Conservation (phyloP, 2,888 invertebrate genomes). For the Gibbula magus region DNA sequence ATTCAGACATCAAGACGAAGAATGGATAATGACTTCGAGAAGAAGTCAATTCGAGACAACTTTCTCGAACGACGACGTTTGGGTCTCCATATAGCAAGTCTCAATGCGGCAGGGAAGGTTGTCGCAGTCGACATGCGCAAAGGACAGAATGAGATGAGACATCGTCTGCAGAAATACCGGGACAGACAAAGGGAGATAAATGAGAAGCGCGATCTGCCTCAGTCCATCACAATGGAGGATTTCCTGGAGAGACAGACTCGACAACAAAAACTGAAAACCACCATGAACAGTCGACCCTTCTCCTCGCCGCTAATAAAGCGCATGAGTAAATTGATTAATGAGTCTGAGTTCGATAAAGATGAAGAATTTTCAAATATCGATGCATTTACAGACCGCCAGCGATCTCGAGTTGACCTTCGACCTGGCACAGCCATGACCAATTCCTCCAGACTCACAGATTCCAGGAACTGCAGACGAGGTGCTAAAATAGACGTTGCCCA, state of each 20-base stretch:
- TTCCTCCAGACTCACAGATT: not conserved
- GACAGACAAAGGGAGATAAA: constrained; percentile 40
- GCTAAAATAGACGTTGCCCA: not conserved
- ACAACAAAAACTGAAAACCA: not conserved
- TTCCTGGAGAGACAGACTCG: constrained; percentile 26
- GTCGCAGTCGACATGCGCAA: constrained; percentile 42
- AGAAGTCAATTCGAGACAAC: constrained; percentile 32
- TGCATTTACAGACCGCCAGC: constrained; percentile 26
- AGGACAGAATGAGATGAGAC: constrained; percentile 37
- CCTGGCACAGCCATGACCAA: constrained; percentile 37
- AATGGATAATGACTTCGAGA: constrained; percentile 37
- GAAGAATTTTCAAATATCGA: constrained; percentile 26
- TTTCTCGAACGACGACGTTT: constrained; percentile 33
- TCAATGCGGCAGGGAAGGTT: constrained; percentile 34
- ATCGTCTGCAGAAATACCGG: constrained; percentile 37
- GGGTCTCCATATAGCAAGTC: constrained; percentile 28
- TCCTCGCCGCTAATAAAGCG: constrained; percentile 17
- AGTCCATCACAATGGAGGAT: constrained; percentile 20
- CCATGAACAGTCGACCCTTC: constrained; percentile 5
- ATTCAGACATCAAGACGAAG: not conserved
- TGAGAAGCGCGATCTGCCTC: not conserved
- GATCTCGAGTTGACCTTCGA: constrained; percentile 38
- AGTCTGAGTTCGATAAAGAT: constrained; percentile 7
- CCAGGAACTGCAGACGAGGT: not conserved
- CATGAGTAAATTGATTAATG: constrained; percentile 12